A percentile compares a stretch with the other conserved stretches of the same genome.
These are phyloP conservation scores for Bergia puertoricense DNA, from an alignment of 92 coral and sea anemone species.

Conservation along the genomic window DNA sequence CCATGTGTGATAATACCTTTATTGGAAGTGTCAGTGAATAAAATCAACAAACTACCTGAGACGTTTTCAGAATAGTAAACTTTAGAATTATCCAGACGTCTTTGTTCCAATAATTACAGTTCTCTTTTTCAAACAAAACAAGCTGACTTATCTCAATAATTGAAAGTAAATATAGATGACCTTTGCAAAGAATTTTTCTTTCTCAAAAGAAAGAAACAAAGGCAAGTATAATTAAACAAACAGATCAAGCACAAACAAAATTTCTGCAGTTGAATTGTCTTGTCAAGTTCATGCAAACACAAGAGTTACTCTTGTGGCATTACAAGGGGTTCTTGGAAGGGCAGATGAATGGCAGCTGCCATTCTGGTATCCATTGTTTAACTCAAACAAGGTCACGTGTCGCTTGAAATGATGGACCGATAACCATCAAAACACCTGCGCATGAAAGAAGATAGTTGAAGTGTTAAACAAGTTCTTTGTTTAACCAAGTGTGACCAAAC, in stretches of 20 bases:
- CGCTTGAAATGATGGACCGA: neutral
- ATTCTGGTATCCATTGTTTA: conserved; percentile 32
- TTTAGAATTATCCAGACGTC: neutral
- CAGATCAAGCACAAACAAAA: neutral
- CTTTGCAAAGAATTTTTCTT: conserved; percentile 21
- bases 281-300: neutral
- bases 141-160: conserved; percentile 7
- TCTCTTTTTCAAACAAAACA: conserved; percentile 22
- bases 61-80: neutral
- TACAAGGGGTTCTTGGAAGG: conserved; percentile 38
- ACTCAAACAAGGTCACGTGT: conserved; percentile 43
- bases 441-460: conserved; percentile 18
- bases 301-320: conserved; percentile 27
- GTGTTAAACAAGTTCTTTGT: conserved; percentile 46
- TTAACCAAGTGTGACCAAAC: conserved; percentile 37
- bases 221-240: neutral
- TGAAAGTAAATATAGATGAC: conserved; percentile 43
- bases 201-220: conserved; percentile 25
- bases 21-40: neutral
- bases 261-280: conserved; percentile 15
- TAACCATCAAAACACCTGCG: conserved; percentile 38
- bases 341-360: conserved; percentile 45
- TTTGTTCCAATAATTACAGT: conserved; percentile 29
- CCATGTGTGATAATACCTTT: conserved; percentile 12
- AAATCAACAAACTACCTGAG: conserved; percentile 5